Conservation (phyloP, 2,888 invertebrate species). For the Agonopterix alstromeriana region DNA sequence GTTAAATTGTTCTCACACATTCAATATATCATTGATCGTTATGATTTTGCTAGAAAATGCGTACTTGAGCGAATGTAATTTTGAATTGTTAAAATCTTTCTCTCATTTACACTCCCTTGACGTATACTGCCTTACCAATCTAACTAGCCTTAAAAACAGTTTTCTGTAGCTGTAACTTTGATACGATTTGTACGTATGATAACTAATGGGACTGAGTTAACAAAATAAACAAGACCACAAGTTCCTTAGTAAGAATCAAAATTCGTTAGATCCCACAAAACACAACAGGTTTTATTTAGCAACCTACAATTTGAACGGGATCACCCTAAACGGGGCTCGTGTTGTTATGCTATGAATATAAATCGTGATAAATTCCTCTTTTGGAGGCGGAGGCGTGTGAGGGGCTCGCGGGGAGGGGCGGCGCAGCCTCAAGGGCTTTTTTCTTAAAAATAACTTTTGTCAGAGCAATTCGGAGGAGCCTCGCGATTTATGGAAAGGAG, state of each 20-base stretch:
- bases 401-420: slow-evolving; percentile 30
- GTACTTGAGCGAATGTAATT: too few relatives aligned
- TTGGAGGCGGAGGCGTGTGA: slow-evolving; percentile 29
- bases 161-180: too few relatives aligned
- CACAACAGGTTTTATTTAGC: slow-evolving; percentile 51
- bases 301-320: slow-evolving; percentile 61
- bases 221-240: too few relatives aligned
- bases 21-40: too few relatives aligned
- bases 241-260: not conserved
- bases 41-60: too few relatives aligned
- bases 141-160: too few relatives aligned
- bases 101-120: too few relatives aligned
- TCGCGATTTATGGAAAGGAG: slow-evolving; percentile 72
- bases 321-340: slow-evolving; percentile 68
- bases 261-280: slow-evolving; percentile 10
- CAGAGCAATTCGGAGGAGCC: slow-evolving; percentile 71
- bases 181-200: too few relatives aligned
- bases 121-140: too few relatives aligned
- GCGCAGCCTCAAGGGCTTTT: slow-evolving; percentile 69
- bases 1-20: too few relatives aligned
- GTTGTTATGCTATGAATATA: slow-evolving; percentile 78
- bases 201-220: too few relatives aligned
- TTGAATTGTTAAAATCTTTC: too few relatives aligned
- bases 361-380: slow-evolving; percentile 79
- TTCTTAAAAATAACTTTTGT: slow-evolving; percentile 78